Base-by-base conservation (phyloP, 2,888 invertebrate species). In the Eupithecia subumbrata region DNA sequence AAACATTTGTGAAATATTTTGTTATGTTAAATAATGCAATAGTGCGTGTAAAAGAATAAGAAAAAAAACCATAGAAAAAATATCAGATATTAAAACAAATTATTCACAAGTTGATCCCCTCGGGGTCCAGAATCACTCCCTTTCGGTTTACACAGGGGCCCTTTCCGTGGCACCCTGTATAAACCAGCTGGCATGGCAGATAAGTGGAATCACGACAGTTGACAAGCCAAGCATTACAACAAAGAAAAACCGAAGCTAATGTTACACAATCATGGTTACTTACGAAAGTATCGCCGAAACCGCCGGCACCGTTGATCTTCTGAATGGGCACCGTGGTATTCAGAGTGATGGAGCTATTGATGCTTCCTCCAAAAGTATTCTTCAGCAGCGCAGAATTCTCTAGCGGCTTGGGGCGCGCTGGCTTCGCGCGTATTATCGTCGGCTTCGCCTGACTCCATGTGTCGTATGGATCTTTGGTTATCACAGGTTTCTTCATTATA, bases 391-490 rank as follows among this genome's bases (percentile, higher is more conserved):
- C 88, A 8, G 93, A 87, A 80, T 94, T 95, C 45, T 95, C 95
- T 5, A 95, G 95, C 34, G 95, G 95, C 75, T 96, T 95, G 0
- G 95, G 95, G 82, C 96, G 94, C 0, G 93, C 93, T 30, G 96
- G 96, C 85, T 96, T 96, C 0, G 96, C 96, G 75, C 97, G 92
- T 76, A 98, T 98, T 86, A 98, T 98, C 64, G 98, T 97, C 5
- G 98, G 97, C 84, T 96, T 83, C 14, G 90, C 88, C 83, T 95
- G 86, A 75, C 92, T 96, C 56, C 95, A 92, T 84, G 14, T 68
- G 12, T 97, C 97, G 84, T 96, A 96, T 80, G 96, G 96, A 89
- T 97, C 96, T 85, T 96, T 96, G 86, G 95, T 96, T 76, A 96
- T 89, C 66, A 91, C 89, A 79, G 96, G 92, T 84, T 96, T 96